Evolutionary conservation across 2,797 vertebrate species (phyloP).

Genomic region (Phyllotis vaccarum): DNA sequence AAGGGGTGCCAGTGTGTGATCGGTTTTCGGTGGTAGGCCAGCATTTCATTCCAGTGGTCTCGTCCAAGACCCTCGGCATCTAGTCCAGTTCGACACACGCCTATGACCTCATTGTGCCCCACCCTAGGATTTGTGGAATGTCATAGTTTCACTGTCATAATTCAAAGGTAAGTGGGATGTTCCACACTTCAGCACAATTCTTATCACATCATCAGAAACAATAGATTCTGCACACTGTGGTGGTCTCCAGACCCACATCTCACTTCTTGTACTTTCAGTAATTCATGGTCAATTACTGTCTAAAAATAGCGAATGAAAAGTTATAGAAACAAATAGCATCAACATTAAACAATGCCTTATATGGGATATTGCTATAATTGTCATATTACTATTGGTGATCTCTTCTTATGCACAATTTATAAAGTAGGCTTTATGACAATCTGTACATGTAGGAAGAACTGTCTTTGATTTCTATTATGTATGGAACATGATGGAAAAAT

Average conservation of each 20-base stretch:
- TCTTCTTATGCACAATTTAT: not conserved
- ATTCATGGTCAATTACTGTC: not conserved
- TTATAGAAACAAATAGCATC: not conserved
- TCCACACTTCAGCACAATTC: conserved; percentile 51
- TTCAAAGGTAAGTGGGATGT: conserved; percentile 66
- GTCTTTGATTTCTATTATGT: not conserved
- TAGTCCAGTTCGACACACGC: conserved; percentile 94
- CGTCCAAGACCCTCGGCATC: conserved; percentile 97
- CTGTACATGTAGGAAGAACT: not conserved
- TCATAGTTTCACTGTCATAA: conserved; percentile 26
- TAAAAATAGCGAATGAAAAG: not conserved
- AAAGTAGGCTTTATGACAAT: not conserved
- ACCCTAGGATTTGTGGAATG: conserved; percentile 89
- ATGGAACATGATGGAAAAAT: not conserved
- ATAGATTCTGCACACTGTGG: not conserved
- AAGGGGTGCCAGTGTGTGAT: conserved; percentile 99
- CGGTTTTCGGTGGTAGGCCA: conserved; percentile 97
- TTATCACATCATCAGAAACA: not conserved
- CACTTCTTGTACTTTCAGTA: not conserved
- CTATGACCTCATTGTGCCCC: conserved; percentile 99
- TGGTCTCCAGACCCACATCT: not conserved
- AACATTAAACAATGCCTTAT: not conserved
- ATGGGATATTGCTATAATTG: not conserved
- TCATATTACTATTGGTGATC: not conserved
- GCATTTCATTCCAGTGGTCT: conserved; percentile 99